Evolutionary conservation across 2,113 vertebrate species (phyloP), one percentile per base, ranked within the genome.

Genomic region (Pelecanus crispus): DNA sequence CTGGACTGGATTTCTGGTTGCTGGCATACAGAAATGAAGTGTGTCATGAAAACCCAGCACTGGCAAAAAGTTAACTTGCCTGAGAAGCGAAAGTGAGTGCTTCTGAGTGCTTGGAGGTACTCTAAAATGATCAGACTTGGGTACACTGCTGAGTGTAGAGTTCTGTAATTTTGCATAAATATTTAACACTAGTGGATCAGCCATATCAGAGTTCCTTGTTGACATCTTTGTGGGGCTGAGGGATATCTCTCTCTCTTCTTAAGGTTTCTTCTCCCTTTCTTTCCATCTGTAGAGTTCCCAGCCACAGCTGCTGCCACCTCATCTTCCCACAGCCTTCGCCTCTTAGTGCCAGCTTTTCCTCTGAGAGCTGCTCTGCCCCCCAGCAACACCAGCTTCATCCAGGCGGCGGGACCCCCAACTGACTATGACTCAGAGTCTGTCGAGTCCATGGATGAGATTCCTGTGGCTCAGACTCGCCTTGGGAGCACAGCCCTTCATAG

Each of bases 371-470:
- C 95, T 52, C 90, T 97, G 58, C 97, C 97, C 59, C 94, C 95
- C 5, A 67, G 97, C 86, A 92, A 52, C 86, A 34, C 2, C 1
- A 52, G 96, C 49, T 95, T 97, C 0, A 92, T 98, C 58, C 98
- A 97, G 88, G 98, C 98, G 0, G 97, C 98, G 1, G 98, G 98
- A 19, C 97, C 98, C 26, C 98, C 98, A 0, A 97, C 97, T 38
- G 98, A 99, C 71, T 99, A 98, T 98, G 98, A 98, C 90, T 99
- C 99, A 1, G 98, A 99, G 93, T 99, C 99, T 0, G 98, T 98
- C 0, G 99, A 99, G 91, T 99, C 99, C 74, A 95, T 99, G 98
- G 98, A 99, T 83, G 99, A 99, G 97, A 99, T 99, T 71, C 99
- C 99, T 0, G 98, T 99, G 97, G 98, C 98, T 24, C 97, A 99